Evolutionary conservation across 2,888 invertebrate genomes (phyloP).

Genomic region (Beris morrisii): DNA sequence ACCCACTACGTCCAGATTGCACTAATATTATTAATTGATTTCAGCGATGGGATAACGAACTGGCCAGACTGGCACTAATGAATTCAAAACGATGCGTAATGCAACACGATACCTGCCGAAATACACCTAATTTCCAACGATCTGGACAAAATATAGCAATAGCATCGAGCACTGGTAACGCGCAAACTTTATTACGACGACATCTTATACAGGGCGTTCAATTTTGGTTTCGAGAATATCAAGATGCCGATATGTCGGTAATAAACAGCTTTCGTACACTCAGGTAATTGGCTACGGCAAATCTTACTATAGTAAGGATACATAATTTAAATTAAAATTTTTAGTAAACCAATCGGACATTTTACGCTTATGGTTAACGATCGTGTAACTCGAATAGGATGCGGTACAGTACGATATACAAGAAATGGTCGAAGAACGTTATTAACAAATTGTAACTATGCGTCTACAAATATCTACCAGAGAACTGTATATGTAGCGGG

Average conservation of each 20-base stretch:
- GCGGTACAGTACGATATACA: constrained; percentile 13
- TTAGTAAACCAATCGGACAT: constrained; percentile 11
- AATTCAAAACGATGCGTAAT: constrained; percentile 24
- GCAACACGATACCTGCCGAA: constrained; percentile 15
- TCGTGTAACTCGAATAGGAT: constrained; percentile 7
- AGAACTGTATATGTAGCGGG: constrained; percentile 14
- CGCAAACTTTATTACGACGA: not conserved
- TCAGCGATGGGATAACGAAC: constrained; percentile 19
- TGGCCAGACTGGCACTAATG: constrained; percentile 12
- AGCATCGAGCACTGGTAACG: not conserved
- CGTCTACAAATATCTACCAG: constrained; percentile 14
- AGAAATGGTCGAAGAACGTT: not conserved
- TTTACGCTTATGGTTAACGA: constrained; percentile 18
- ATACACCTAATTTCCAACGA: constrained; percentile 5
- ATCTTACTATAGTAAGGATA: not conserved
- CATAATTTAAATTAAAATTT: not conserved
- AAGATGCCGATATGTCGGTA: constrained; percentile 11
- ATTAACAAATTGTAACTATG: constrained; percentile 20
- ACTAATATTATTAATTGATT: not conserved
- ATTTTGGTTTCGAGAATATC: constrained; percentile 6
- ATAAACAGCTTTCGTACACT: constrained; percentile 15
- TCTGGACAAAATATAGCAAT: constrained; percentile 20
- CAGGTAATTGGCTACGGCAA: not conserved
- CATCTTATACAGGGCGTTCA: constrained; percentile 6
- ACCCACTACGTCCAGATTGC: too few relatives aligned